phyloP scores from a whole-genome alignment of 2,113 vertebrate genomes.

The Bucco capensis region DNA sequence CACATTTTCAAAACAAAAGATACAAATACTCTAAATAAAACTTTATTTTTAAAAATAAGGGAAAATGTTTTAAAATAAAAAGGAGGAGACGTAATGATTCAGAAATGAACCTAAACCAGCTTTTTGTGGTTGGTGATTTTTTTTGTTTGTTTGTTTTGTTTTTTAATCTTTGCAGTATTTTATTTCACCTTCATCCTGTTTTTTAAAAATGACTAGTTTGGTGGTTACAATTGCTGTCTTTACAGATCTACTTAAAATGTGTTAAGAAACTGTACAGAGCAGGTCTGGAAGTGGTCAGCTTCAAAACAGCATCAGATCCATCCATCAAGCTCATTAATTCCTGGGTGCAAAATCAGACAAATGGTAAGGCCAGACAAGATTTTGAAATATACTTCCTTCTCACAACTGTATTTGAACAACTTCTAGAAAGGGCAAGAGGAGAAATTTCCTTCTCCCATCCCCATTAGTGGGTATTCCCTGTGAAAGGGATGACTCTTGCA shows the following conservation, averaged over 20 bases:
- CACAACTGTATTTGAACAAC: background rate
- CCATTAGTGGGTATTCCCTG: background rate
- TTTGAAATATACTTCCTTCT: background rate
- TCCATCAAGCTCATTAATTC: slow-evolving; percentile 83
- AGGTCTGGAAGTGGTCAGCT: slow-evolving; percentile 81
- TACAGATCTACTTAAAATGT: slow-evolving; percentile 79
- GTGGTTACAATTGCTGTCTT: background rate
- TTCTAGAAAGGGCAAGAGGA: background rate
- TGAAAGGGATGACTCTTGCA: background rate
- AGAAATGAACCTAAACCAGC: background rate
- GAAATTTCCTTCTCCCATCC: background rate
- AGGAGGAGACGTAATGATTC: background rate
- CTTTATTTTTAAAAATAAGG: background rate
- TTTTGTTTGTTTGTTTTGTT: too few relatives aligned
- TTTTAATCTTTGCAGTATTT: too few relatives aligned
- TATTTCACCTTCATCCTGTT: background rate
- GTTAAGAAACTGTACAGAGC: slow-evolving; percentile 82
- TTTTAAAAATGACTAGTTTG: background rate
- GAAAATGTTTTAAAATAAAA: background rate
- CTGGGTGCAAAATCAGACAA: slow-evolving; percentile 87
- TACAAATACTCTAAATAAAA: background rate
- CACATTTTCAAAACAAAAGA: background rate
- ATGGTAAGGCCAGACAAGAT: slow-evolving; percentile 67
- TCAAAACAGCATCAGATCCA: slow-evolving; percentile 77
- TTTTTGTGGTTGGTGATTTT: too few relatives aligned